phyloP scores from a whole-genome alignment of 2,797 vertebrate genomes.

The Menidia menidia region DNA sequence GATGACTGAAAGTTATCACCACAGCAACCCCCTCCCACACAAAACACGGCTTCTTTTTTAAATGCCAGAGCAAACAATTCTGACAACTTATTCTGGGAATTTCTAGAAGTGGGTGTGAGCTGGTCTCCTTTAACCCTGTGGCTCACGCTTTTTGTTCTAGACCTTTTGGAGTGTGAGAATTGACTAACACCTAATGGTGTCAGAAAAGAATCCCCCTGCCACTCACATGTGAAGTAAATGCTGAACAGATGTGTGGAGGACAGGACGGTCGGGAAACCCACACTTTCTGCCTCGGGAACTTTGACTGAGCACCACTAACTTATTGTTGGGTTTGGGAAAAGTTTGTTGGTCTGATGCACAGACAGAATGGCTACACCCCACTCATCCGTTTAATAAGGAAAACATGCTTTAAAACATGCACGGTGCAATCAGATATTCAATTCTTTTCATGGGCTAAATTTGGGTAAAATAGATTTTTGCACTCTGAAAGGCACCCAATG shows the following conservation, averaged over 20 bases:
- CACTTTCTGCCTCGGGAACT: slow-evolving; percentile 36
- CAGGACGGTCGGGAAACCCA: slow-evolving; percentile 20
- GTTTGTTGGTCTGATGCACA: no score
- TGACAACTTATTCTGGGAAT: slow-evolving; percentile 45
- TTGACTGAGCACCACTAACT: slow-evolving; percentile 3
- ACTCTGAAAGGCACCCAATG: no score
- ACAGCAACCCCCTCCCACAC: slow-evolving; percentile 51
- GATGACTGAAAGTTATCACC: slow-evolving; percentile 55
- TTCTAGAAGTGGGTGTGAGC: slow-evolving; percentile 33
- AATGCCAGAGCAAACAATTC: slow-evolving; percentile 59
- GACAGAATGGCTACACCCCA: no score
- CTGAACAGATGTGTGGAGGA: slow-evolving; percentile 39
- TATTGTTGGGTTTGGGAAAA: slow-evolving; percentile 3
- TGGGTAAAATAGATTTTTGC: no score
- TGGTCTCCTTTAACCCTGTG: slow-evolving; percentile 17
- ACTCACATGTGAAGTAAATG: slow-evolving; percentile 42
- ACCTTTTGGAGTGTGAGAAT: slow-evolving; percentile 72
- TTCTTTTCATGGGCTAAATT: no score
- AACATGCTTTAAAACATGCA: no score
- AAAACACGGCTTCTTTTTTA: slow-evolving; percentile 35
- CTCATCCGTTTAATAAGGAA: no score
- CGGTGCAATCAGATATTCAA: no score
- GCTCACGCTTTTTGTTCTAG: slow-evolving; percentile 53
- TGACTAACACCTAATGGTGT: slow-evolving; percentile 47
- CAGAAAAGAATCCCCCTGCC: slow-evolving; percentile 48